Evolutionary conservation across 1,140 invertebrate species (phyloP), one percentile per base, ranked within the genome.

Genomic region (Temnothorax longispinosus): DNA sequence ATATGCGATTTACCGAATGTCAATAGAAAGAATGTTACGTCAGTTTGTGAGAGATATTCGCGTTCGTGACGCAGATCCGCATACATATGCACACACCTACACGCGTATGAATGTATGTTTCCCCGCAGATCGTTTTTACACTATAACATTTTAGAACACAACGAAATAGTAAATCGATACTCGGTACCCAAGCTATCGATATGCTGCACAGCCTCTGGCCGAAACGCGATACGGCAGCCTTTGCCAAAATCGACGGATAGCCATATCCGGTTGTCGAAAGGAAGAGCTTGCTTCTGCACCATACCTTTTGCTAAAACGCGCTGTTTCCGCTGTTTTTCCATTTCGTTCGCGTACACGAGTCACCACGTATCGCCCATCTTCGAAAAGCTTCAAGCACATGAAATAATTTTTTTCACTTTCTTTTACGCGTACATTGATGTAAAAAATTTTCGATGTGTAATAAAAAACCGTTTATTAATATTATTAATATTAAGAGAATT

Each of bases 81-180:
- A 21, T 21, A 58, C 32, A 75, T 38, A 21, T 10, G 52, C 11
- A n/a, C 21, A 54, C 10, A 0, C 2, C 15, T 44, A 0, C 41
- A 8, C 18, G 13, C 47, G 18, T 10, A 27, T 44, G 32, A 35
- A n/a, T 58, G 54, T n/a, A 27, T 13, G 8, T 74, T 47, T 41
- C 15, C 3, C 21, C 15, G 6, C 69, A n/a, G 78, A 56, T 81
- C 69, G 67, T 84, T 84, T 84, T 84, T 84, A 60, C 69, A 60
- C 54, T 5, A 27, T 27, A 27, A 65, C 54, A 58, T 60, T 75
- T 69, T 75, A 27, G 27, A 74, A 41, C 44, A 50, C 41, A 74
- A 74, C 80, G 54, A 50, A 84, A 84, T 60, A 67, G 88, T 88
- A 82, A 89, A 88, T 88, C 71, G 47, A 82, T 72, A 56, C 52